Percentiles rank a stretch among this genome's conserved stretches.
These are phyloP conservation scores for Eledona agricola DNA, from an alignment of 2,888 invertebrate species.

Conservation along the genomic window DNA sequence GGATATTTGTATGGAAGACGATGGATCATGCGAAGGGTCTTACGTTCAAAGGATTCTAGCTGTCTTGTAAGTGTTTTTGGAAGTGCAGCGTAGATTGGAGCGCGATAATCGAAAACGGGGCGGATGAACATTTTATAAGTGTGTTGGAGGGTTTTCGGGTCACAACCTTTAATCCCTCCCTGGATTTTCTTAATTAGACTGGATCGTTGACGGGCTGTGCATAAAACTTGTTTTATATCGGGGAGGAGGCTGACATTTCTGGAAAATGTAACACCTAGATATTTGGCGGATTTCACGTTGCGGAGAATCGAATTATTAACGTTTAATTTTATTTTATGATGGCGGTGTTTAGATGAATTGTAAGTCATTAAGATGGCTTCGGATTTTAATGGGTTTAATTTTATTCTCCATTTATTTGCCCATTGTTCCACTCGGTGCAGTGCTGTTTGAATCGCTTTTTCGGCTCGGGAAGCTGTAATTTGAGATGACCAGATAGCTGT, in stretches of 20 bases:
- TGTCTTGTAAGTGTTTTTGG: no score
- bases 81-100: slow-evolving; percentile 1
- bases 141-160: slow-evolving; percentile 1
- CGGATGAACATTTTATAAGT: slow-evolving; percentile 6
- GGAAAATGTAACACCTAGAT: no score
- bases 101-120: slow-evolving; percentile 3
- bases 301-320: slow-evolving; percentile 9
- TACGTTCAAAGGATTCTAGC: background rate
- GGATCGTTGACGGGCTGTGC: no score
- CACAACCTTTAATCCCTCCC: background rate
- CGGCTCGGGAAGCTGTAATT: slow-evolving; percentile 4
- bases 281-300: no score
- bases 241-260: no score
- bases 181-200: slow-evolving; percentile 4
- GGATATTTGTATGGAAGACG: background rate
- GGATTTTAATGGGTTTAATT: slow-evolving; percentile 33
- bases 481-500: slow-evolving; percentile 36
- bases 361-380: slow-evolving; percentile 7
- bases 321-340: slow-evolving; percentile 7
- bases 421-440: slow-evolving; percentile 12
- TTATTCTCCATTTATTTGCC: slow-evolving; percentile 33
- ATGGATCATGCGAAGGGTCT: background rate
- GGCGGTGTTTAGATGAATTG: slow-evolving; percentile 6
- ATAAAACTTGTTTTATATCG: no score
- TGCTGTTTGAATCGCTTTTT: slow-evolving; percentile 19